A percentile compares a stretch with the other conserved stretches of the same genome.
Conservation (phyloP, 2,797 vertebrate species). For the Melanotaenia maccullochi region DNA sequence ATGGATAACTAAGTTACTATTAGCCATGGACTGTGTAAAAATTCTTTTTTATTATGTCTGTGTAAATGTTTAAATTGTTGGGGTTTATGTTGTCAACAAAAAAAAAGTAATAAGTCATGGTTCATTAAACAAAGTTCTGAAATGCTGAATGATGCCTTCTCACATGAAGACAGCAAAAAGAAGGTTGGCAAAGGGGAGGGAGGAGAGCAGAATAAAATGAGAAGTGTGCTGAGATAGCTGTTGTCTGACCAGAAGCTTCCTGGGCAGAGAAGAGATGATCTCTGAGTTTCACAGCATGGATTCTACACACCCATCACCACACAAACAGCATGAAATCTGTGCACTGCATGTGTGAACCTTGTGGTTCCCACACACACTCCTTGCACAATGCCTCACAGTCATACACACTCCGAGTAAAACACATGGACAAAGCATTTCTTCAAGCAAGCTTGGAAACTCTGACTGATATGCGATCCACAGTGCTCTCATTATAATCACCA, state of each 20-base stretch:
- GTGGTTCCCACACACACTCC: constrained; percentile 38
- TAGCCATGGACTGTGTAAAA: background rate
- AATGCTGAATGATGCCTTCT: constrained; percentile 13
- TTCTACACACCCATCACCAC: constrained; percentile 61
- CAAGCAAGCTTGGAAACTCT: constrained; percentile 45
- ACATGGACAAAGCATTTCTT: constrained; percentile 38
- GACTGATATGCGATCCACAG: constrained; percentile 33
- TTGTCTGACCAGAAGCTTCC: constrained; percentile 72
- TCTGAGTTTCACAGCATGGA: constrained; percentile 65
- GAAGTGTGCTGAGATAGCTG: constrained; percentile 49
- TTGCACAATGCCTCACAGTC: constrained; percentile 20
- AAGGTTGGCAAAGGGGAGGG: background rate
- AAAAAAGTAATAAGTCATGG: background rate
- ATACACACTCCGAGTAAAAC: constrained; percentile 16
- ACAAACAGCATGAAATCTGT: constrained; percentile 57
- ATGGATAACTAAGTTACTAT: background rate
- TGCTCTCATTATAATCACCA: constrained; percentile 56
- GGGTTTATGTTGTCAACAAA: too few relatives aligned
- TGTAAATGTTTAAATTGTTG: background rate
- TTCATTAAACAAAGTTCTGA: constrained; percentile 6
- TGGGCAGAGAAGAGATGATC: constrained; percentile 72
- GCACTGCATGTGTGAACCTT: constrained; percentile 31
- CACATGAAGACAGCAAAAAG: constrained; percentile 23
- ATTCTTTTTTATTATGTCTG: background rate
- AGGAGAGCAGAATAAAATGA: constrained; percentile 21